phyloP scores from a whole-genome alignment of 2,113 vertebrate genomes.

The Arvicanthis niloticus region DNA sequence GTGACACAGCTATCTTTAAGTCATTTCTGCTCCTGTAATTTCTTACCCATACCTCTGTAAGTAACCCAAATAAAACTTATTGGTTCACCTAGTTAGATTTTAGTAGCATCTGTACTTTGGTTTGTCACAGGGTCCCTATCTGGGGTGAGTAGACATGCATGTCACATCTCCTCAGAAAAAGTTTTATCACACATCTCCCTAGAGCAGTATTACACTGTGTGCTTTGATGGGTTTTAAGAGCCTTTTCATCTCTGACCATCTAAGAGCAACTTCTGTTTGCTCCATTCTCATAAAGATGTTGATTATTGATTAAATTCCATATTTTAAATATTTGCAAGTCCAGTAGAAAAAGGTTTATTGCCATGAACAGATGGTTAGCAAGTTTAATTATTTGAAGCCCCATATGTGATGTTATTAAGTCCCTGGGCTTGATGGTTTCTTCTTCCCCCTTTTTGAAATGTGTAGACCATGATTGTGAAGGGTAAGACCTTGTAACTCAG shows the following conservation, averaged over 20 bases:
- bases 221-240: background rate
- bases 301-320: background rate
- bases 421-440: background rate
- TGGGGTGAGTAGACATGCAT: background rate
- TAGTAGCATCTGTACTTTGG: background rate
- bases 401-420: slow-evolving; percentile 6
- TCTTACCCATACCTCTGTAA: too few relatives aligned
- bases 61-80: background rate
- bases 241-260: background rate
- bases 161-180: background rate
- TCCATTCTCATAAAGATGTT: background rate
- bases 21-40: background rate
- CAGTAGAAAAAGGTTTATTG: background rate
- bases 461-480: background rate
- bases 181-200: background rate
- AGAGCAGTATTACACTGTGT: background rate
- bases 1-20: background rate
- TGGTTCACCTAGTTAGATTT: background rate
- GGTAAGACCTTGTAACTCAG: slow-evolving; percentile 50
- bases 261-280: background rate
- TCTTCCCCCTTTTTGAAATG: slow-evolving; percentile 7
- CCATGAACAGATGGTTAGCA: background rate
- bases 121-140: background rate
- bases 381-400: background rate
- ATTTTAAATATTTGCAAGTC: slow-evolving; percentile 2